Conservation (phyloP, 2,797 vertebrate species). For the Chrysocyon brachyurus region DNA sequence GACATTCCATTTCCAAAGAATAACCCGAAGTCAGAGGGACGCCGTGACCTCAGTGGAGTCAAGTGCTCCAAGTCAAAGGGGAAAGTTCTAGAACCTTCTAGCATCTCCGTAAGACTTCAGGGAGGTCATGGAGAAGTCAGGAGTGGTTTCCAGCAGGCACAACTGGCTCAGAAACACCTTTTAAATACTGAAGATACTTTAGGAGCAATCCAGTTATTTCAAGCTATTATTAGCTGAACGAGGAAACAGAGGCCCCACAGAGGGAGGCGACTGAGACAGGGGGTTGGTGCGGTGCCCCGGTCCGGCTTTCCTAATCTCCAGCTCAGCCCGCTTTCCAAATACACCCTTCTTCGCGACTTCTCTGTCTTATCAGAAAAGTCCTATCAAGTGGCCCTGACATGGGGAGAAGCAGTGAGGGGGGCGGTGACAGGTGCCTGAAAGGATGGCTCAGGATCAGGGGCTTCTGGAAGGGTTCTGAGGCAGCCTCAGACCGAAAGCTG, state of each 20-base stretch:
- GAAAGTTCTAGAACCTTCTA: not conserved
- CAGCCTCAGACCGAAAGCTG: accelerated
- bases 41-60: accelerated
- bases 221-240: not conserved
- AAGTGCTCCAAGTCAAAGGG: not conserved
- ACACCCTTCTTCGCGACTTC: no score
- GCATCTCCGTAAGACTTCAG: not conserved
- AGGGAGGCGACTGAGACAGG: accelerated
- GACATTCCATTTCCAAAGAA: not conserved
- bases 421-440: not conserved
- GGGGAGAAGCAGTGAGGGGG: not conserved
- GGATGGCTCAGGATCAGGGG: accelerated
- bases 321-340: not conserved
- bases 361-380: not conserved
- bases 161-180: not conserved
- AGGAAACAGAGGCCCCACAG: accelerated
- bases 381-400: not conserved
- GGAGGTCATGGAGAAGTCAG: accelerated
- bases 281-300: accelerated
- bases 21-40: not conserved
- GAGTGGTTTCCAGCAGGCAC: not conserved
- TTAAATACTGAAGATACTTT: not conserved
- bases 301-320: not conserved
- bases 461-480: not conserved
- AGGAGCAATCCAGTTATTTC: not conserved